Evolutionary conservation across 2,888 invertebrate species (phyloP), one percentile per base, ranked within the genome.

Genomic region (Pristionchus japonicus): DNA sequence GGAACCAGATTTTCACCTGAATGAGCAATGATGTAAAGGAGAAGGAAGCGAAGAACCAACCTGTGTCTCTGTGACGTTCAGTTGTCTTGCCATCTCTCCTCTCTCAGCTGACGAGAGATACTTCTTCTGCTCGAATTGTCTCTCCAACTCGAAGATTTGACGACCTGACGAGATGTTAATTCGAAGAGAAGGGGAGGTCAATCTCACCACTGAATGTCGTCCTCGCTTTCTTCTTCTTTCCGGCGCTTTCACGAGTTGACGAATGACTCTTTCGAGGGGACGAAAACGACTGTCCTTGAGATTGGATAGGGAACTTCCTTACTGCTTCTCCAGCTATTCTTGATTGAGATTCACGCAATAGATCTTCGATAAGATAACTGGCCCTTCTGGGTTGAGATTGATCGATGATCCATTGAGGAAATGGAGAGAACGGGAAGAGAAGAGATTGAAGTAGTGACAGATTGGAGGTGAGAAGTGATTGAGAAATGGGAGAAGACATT

Each of bases 61-160:
- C 97, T 98, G 98, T 64, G 98, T 98, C 95, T 98, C 98, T 0
- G 98, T 98, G 90, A 98, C 98, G 95, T 97, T 97, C 89, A 98
- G 96, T 90, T 97, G 95, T 93, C 97, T 97, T 40, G 98, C 98
- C 97, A 98, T 97, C 93, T 98, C 98, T 57, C 97, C 97, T 91
- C 98, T 95, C 95, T 98, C 98, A 90, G 97, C 97, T 40, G 98
- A 98, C 91, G 97, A 98, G 90, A 98, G 96, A 95, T 98, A 98
- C 95, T 98, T 98, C 96, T 98, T 98, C 93, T 97, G 96, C 90
- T 98, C 98, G 95, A 98, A 98, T 88, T 98, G 97, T 94, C 97
- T 97, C 95, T 98, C 98, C 95, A 98, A 96, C 95, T 98, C 98
- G 95, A 89, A 92, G 15, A 92, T 91, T 88, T 93, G 93, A 86